These are phyloP conservation scores for Dermochelys coriacea DNA, from an alignment of 2,797 vertebrate species.

Conservation along the genomic window DNA sequence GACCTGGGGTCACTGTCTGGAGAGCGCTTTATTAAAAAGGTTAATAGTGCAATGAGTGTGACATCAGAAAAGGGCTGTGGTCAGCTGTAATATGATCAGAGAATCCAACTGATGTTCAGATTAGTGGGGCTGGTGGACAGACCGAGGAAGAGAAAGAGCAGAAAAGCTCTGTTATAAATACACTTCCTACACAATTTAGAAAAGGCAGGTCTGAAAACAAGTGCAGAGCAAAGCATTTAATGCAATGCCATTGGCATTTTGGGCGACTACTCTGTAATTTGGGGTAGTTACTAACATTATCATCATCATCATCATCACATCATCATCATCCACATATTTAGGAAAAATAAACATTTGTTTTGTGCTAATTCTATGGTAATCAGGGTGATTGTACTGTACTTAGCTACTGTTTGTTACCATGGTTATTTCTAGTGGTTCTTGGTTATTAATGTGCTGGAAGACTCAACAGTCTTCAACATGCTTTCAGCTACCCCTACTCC, in stretches of 20 bases:
- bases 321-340: slow-evolving; percentile 78
- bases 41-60: slow-evolving; percentile 12
- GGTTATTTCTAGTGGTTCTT: slow-evolving; percentile 81
- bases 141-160: slow-evolving; percentile 22
- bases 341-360: slow-evolving; percentile 85
- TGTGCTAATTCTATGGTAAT: slow-evolving; percentile 85
- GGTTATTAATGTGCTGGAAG: slow-evolving; percentile 80
- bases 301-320: slow-evolving; percentile 76
- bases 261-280: slow-evolving; percentile 73
- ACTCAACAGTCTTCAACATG: slow-evolving; percentile 61
- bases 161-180: slow-evolving; percentile 67
- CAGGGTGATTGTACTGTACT: slow-evolving; percentile 83
- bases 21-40: slow-evolving; percentile 33
- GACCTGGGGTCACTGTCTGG: not conserved
- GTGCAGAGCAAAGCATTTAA: slow-evolving; percentile 73
- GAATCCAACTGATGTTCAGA: slow-evolving; percentile 17
- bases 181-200: slow-evolving; percentile 51
- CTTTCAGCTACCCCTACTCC: slow-evolving; percentile 53
- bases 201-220: slow-evolving; percentile 69
- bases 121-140: not conserved
- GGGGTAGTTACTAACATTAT: slow-evolving; percentile 72
- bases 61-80: not conserved
- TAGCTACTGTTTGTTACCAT: slow-evolving; percentile 81
- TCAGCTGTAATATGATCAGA: slow-evolving; percentile 45
- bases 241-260: slow-evolving; percentile 55